phyloP scores from a whole-genome alignment of 2,113 vertebrate species.

The Caranx melampygus region DNA sequence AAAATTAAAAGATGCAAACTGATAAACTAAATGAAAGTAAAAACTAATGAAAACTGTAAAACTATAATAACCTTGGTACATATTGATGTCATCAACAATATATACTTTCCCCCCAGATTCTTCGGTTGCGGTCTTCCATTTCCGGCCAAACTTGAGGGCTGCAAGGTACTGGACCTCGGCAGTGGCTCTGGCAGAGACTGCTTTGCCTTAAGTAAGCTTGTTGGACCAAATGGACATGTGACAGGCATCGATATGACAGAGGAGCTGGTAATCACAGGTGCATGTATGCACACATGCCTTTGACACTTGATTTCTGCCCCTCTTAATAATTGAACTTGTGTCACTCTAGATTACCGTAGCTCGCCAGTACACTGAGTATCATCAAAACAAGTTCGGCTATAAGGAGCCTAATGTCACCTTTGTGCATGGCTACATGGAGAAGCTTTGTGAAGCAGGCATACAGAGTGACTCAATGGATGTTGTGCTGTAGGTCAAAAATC shows the following conservation, averaged over 20 bases:
- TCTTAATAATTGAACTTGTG: neutral
- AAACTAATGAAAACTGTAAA: neutral
- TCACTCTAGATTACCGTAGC: conserved; percentile 66
- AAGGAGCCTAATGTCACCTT: conserved; percentile 74
- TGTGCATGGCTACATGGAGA: conserved; percentile 82
- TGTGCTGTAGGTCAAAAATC: conserved; percentile 70
- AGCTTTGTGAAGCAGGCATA: conserved; percentile 77
- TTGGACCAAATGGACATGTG: conserved; percentile 84
- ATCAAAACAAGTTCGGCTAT: conserved; percentile 80
- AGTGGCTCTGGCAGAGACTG: conserved; percentile 89
- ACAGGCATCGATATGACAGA: conserved; percentile 89
- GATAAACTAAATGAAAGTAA: no score
- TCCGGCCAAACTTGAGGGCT: conserved; percentile 83
- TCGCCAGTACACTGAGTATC: conserved; percentile 75
- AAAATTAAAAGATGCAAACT: no score
- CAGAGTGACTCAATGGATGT: conserved; percentile 74
- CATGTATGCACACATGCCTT: no score
- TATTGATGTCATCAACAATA: neutral
- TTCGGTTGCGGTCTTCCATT: conserved; percentile 90
- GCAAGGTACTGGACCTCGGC: conserved; percentile 88
- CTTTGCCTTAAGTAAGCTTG: conserved; percentile 87
- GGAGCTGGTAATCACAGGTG: conserved; percentile 79
- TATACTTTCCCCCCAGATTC: conserved; percentile 79
- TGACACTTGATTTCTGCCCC: neutral
- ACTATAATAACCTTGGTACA: neutral